Conservation (phyloP, 2,113 vertebrate genomes). For the Salvelinus namaycush region DNA sequence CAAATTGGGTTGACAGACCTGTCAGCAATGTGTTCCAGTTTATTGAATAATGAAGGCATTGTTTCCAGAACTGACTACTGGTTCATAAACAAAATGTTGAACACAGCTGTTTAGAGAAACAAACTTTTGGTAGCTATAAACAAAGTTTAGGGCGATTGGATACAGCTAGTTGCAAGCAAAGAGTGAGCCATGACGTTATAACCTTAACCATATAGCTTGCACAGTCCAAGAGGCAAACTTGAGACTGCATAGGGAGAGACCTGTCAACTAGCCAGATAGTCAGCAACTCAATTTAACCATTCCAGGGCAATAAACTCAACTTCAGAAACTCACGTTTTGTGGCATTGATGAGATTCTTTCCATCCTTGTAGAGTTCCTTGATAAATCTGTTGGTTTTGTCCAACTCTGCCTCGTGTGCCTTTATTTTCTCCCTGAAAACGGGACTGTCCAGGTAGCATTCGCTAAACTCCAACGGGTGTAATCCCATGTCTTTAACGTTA, state of each 20-base stretch:
- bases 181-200: not conserved
- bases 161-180: too few relatives aligned
- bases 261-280: not conserved
- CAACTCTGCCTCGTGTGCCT: slow-evolving; percentile 91
- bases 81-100: not conserved
- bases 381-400: slow-evolving; percentile 97
- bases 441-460: slow-evolving; percentile 97
- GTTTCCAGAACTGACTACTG: not conserved
- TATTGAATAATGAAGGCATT: not conserved
- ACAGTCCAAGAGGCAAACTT: not conserved
- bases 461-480: slow-evolving; percentile 95
- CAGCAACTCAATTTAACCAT: not conserved
- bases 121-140: not conserved
- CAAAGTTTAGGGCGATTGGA: too few relatives aligned
- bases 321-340: slow-evolving; percentile 86
- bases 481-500: slow-evolving; percentile 80
- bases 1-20: not conserved
- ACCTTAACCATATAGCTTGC: not conserved
- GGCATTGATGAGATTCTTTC: slow-evolving; percentile 93
- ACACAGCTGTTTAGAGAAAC: not conserved
- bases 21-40: not conserved
- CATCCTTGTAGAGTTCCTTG: slow-evolving; percentile 96
- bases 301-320: not conserved
- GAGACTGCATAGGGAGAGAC: not conserved
- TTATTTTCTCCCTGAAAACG: slow-evolving; percentile 87